A percentile compares a stretch with the other conserved stretches of the same genome.
Evolutionary conservation across 2,797 vertebrate species (phyloP).

Genomic region (Pteronotus mesoamericanus): DNA sequence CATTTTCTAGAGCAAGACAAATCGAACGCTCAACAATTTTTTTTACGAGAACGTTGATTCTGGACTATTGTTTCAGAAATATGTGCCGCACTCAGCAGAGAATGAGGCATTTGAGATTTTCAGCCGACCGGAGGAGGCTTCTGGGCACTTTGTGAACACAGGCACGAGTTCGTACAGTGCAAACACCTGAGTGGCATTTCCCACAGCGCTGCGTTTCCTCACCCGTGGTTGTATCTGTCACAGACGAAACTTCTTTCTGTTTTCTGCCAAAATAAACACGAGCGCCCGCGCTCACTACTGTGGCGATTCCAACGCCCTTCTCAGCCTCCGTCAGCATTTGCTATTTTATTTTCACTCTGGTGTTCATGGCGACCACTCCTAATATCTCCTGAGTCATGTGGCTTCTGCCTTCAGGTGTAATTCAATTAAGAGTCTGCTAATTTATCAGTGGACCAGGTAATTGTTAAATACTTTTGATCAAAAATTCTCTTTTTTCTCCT

Average conservation of each 20-base stretch:
- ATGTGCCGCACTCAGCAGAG: not conserved
- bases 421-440: not conserved
- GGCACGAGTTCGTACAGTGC: not conserved
- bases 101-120: not conserved
- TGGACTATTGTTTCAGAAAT: not conserved
- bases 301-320: not conserved
- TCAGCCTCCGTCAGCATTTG: not conserved
- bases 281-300: not conserved
- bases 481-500: fast-evolving
- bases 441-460: not conserved
- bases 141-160: not conserved
- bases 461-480: not conserved
- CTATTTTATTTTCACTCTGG: not conserved
- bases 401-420: not conserved
- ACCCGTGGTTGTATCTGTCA: not conserved
- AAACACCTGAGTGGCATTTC: not conserved
- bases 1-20: not conserved
- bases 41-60: not conserved
- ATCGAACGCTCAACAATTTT: not conserved
- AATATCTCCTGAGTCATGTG: not conserved
- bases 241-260: not conserved
- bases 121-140: not conserved
- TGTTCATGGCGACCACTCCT: not conserved
- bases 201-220: not conserved
- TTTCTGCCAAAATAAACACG: not conserved